Percentiles rank a stretch among this genome's conserved stretches.
Conservation (phyloP, 2,797 vertebrate species). For the Phrynocephalus vlangalii region DNA sequence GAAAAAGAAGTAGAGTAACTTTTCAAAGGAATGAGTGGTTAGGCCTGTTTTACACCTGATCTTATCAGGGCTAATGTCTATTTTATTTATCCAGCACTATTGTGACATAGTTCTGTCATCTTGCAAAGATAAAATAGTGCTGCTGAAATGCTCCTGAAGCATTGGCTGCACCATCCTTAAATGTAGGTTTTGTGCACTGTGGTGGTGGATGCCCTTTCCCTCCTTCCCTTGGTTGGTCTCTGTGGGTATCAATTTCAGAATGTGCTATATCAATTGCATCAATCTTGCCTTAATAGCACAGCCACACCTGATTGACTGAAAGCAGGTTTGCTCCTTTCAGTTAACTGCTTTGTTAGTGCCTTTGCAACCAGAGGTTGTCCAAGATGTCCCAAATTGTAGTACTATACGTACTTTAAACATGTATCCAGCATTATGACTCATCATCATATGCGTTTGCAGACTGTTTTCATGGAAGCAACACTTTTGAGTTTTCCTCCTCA, state of each 20-base stretch:
- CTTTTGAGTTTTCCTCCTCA: not conserved
- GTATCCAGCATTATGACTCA: not conserved
- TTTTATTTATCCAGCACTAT: not conserved
- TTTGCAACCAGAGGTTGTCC: not conserved
- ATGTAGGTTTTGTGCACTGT: not conserved
- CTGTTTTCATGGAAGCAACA: not conserved
- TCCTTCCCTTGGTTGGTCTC: not conserved
- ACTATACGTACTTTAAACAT: not conserved
- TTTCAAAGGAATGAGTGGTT: not conserved
- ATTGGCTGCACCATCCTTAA: not conserved
- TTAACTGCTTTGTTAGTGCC: not conserved
- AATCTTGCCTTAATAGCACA: not conserved
- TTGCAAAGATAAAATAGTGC: not conserved
- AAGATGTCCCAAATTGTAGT: not conserved
- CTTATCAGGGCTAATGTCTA: not conserved
- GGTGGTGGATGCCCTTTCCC: not conserved
- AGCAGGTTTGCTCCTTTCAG: not conserved
- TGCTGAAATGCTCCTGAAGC: not conserved
- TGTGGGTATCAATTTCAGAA: not conserved
- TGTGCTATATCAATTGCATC: not conserved
- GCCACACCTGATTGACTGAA: not conserved
- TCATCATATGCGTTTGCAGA: not conserved
- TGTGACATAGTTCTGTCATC: not conserved
- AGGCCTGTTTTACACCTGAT: not conserved
- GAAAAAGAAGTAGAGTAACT: not conserved